Evolutionary conservation across 2,888 invertebrate genomes (phyloP), one percentile per base, ranked within the genome.

Genomic region (Tenthredo notha): DNA sequence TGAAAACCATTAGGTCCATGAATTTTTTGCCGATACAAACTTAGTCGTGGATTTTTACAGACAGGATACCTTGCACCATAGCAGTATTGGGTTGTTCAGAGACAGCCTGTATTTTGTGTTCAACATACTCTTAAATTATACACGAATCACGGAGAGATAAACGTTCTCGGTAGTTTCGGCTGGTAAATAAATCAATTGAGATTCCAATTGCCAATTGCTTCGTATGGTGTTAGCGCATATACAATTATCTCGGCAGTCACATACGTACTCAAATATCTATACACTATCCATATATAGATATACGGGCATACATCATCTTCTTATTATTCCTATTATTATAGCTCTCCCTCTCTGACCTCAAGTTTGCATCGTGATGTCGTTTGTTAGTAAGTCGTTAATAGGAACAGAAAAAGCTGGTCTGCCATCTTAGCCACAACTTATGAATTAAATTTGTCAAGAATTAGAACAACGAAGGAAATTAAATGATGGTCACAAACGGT

Each of bases 161-260:
- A 77, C 50, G 54, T 54, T 18, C 77, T 54, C n/a, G 77, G 50
- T 77, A 25, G 15, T 54, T 54, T 77, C 29, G 54, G 54, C 77
- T 54, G n/a, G 54, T 50, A 77, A 77, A 77, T 77, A 77, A 50
- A 77, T 54, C 77, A 77, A 77, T 77, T 77, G 77, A 77, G n/a
- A 21, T 54, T 54, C 47, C 43, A 77, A 77, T 77, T 77, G 54
- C 54, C 77, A 77, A 77, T 77, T 77, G 54, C 33, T 77, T 33
- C 67, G 6, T 33, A 67, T 33, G 33, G 12, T 67, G 67, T 33
- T 33, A 12, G 67, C 33, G 18, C 18, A 7, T 67, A 67, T 61
- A 61, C 25, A 67, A 33, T 18, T 18, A 33, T 67, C 58, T 18
- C 9, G 7, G 7, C 58, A 9, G 58, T 58, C 58, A n/a, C 21